phyloP scores from a whole-genome alignment of 2,797 vertebrate genomes.

The Malacoraja senta region DNA sequence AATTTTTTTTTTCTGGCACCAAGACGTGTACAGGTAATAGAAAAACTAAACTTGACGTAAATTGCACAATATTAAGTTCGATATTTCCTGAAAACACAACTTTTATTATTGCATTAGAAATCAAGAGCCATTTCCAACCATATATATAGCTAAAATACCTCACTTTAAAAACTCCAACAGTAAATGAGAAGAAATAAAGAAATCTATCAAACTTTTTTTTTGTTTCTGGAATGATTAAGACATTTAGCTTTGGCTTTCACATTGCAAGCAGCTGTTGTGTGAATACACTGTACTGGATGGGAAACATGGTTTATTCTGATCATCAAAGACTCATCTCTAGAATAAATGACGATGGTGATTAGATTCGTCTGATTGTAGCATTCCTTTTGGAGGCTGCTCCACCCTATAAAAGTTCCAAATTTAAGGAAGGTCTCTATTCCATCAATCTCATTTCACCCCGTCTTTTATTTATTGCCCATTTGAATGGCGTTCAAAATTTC shows the following conservation, averaged over 20 bases:
- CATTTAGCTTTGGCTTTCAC: background rate
- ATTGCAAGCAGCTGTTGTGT: background rate
- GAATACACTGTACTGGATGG: background rate
- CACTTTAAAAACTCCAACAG: background rate
- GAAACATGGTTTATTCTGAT: background rate
- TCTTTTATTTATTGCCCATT: background rate
- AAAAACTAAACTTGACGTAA: slow-evolving; percentile 45
- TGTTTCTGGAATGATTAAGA: background rate
- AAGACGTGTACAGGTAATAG: slow-evolving; percentile 42
- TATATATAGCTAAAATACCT: background rate
- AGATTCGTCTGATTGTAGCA: background rate
- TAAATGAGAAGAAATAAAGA: background rate
- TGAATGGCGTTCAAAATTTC: background rate
- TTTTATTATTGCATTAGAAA: slow-evolving; percentile 50
- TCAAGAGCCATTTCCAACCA: slow-evolving; percentile 49
- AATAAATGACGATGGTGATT: background rate
- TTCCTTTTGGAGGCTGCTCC: background rate
- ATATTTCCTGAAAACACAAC: slow-evolving; percentile 52
- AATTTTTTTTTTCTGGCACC: slow-evolving; percentile 51
- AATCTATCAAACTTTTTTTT: slow-evolving; percentile 2
- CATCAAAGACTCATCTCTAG: background rate
- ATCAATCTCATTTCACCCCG: background rate
- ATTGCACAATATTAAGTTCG: slow-evolving; percentile 45
- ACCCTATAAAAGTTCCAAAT: background rate
- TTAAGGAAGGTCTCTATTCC: background rate